Evolutionary conservation across 1,140 invertebrate genomes (phyloP).

Genomic region (Aricia agestis): DNA sequence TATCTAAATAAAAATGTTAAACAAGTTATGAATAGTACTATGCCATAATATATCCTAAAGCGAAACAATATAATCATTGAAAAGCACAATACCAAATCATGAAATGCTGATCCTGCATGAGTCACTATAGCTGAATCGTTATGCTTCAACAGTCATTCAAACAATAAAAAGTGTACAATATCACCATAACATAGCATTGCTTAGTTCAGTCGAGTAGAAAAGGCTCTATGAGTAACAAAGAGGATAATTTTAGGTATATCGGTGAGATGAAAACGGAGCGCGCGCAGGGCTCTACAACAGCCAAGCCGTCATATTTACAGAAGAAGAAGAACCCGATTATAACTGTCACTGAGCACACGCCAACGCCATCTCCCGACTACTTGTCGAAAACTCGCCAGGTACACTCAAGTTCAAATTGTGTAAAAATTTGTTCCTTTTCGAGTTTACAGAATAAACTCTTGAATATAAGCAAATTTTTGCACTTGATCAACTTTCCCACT

Average conservation of each 20-base stretch:
- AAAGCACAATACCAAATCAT: background rate
- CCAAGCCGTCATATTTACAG: constrained; percentile 46
- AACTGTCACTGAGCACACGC: constrained; percentile 96
- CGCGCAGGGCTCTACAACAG: constrained; percentile 47
- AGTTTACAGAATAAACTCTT: no score
- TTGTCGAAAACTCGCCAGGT: constrained; percentile 84
- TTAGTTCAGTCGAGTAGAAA: background rate
- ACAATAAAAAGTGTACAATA: constrained; percentile 15
- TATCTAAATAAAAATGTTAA: background rate
- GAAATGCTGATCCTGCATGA: constrained; percentile 6
- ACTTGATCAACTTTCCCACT: no score
- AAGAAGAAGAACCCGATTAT: constrained; percentile 91
- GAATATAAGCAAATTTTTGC: no score
- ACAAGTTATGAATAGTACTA: background rate
- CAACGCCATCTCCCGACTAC: constrained; percentile 90
- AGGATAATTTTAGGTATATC: constrained; percentile 75
- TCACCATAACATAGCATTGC: constrained; percentile 10
- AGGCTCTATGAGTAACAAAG: background rate
- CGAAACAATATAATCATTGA: background rate
- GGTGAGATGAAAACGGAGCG: constrained; percentile 78
- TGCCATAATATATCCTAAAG: background rate
- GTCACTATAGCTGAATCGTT: constrained; percentile 10
- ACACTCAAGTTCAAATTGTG: constrained; percentile 25
- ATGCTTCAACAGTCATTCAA: background rate
- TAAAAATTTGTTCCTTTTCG: background rate